Conservation (phyloP, 2,888 invertebrate genomes). For the Tiliacea aurago region DNA sequence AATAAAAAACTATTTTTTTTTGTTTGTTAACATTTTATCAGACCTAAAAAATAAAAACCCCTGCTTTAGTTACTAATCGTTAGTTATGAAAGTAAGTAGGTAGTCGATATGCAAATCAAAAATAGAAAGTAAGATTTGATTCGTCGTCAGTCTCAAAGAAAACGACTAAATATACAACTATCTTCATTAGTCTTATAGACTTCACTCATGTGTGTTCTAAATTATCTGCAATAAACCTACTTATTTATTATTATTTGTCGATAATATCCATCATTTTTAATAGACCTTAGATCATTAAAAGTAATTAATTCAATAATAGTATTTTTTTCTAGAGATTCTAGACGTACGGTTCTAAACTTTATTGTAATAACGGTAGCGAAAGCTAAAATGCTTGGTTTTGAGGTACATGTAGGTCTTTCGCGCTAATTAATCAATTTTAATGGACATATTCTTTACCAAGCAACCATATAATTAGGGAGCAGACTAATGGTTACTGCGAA, state of each 20-base stretch:
- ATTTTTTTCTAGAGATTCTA: slow-evolving; percentile 6
- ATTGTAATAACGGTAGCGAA: slow-evolving; percentile 11
- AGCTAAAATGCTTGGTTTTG: neutral
- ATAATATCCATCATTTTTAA: slow-evolving; percentile 17
- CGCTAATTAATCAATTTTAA: neutral
- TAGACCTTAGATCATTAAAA: slow-evolving; percentile 13
- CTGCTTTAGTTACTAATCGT: neutral
- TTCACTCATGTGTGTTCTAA: slow-evolving; percentile 21
- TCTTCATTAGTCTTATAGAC: slow-evolving; percentile 35
- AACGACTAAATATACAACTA: slow-evolving; percentile 40
- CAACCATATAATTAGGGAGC: neutral
- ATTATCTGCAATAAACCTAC: slow-evolving; percentile 41
- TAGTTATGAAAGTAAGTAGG: slow-evolving; percentile 39
- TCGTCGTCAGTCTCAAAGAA: slow-evolving; percentile 26
- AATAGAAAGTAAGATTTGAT: slow-evolving; percentile 61
- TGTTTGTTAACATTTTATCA: neutral
- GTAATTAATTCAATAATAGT: neutral
- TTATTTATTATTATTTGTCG: slow-evolving; percentile 12
- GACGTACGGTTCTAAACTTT: neutral
- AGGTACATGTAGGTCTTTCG: neutral
- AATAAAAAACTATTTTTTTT: too few relatives aligned
- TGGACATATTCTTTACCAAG: neutral
- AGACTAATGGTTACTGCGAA: too few relatives aligned
- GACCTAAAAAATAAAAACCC: slow-evolving; percentile 12
- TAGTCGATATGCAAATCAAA: slow-evolving; percentile 62